Evolutionary conservation across 2,113 vertebrate genomes (phyloP), one percentile per base, ranked within the genome.

Genomic region (Brevimyrus niger): DNA sequence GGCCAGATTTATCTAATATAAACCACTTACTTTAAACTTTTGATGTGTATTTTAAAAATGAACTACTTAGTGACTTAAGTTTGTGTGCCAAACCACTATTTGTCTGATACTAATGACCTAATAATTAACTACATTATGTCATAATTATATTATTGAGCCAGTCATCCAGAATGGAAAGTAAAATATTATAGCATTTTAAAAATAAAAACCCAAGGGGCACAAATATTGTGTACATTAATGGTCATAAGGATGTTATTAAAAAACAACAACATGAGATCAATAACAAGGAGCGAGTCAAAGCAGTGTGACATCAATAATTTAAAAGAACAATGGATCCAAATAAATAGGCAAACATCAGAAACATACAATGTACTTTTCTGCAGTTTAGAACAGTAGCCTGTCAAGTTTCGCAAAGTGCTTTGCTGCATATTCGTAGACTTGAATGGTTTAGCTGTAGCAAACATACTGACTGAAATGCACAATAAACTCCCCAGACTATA

Each of bases 341-440:
- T 96, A 96, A 96, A 96, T 96, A 96, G 93, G 94, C 90, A 94
- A 94, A 93, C 91, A 94, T 94, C 95, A 95, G 93, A 94, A 93
- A 96, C 93, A 92, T 94, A 95, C 93, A 94, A 93, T 92, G 92
- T 94, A 92, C 90, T 93, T 93, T 88, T 93, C 93, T 92, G 89
- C 89, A 93, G 91, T 93, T 92, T 94, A 92, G 89, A 86, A 92
- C 94, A 95, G 93, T 94, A 94, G 94, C 93, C 92, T 92, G 94
- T 94, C 94, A 91, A n/a, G 87, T 89, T 89, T 58, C 53, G 38
- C 47, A 94, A 95, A 95, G 94, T 94, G 95, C 94, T 94, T 94
- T 84, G 91, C 92, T 92, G 88, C 92, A 88, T 92, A 89, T 93
- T 88, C 17, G 31, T 48, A 2, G 27, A 61, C 23, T 46, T 82